Base-by-base conservation (phyloP, 2,888 invertebrate genomes). In the Serrognathus titanus region DNA sequence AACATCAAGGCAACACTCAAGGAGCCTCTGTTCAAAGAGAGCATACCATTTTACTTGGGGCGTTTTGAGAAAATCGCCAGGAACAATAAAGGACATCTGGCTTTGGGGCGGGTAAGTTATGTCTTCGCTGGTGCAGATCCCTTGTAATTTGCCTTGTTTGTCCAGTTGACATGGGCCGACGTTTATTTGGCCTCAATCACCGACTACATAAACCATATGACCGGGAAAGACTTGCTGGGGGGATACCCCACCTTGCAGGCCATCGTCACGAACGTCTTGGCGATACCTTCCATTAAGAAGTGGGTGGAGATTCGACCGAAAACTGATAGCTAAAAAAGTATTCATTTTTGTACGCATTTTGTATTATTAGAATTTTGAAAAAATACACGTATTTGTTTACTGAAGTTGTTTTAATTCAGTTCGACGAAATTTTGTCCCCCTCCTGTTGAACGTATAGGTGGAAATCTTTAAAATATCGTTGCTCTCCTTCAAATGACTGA, bases 111-210 rank as follows among this genome's bases (percentile, higher is more conserved):
- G 24, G 24, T 31, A 3, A 31, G 24, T 31, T 31, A 16, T 16
- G 16, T 16, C 16, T 3, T 2, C 3, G 16, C 3, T 31, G 24
- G 6, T 31, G 7, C 24, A 5, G 1, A 7, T 1, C 7, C 1
- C 24, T 31, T 31, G 24, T 3, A 31, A 31, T 31, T 31, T 31
- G 24, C 6, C 6, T 31, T 31, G 24, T 31, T 31, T 31, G 1
- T 31, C 6, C 65, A 83, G 82, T 73, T 87, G 13, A 83, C 85
- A 31, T 86, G 86, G 85, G 87, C 85, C 49, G 87, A 87, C 71
- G 66, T 87, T 10, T 79, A 79, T 58, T 83, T 86, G 61, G 82
- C 82, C 52, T 82, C 79, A 56, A 75, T 84, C 62, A 74, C 83
- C 62, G 83, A 84, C 66, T 85, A 84, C 69, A 68, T 85, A 67